phyloP scores from a whole-genome alignment of 2,797 vertebrate genomes.

The Pipistrellus pygmaeus region DNA sequence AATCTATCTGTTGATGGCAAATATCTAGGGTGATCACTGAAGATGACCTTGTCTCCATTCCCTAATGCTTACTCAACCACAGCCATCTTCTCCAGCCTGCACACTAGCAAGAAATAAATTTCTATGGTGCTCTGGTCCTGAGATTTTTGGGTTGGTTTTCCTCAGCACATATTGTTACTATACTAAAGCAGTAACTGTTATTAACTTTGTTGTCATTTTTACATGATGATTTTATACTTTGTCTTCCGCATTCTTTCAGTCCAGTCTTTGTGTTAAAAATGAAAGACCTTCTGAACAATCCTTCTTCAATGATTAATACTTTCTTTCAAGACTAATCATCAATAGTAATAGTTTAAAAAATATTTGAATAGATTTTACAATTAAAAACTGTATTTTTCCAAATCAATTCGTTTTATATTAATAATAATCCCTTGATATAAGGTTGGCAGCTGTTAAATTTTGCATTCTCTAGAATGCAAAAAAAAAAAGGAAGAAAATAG shows the following conservation, averaged over 20 bases:
- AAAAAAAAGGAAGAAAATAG: not conserved
- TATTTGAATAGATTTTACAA: not conserved
- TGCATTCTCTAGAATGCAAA: not conserved
- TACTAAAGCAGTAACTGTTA: not conserved
- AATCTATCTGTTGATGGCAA: not conserved
- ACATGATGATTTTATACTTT: not conserved
- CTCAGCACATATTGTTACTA: not conserved
- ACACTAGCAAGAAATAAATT: not conserved
- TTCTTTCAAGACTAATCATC: not conserved
- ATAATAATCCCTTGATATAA: not conserved
- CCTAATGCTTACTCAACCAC: not conserved
- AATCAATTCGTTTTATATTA: not conserved
- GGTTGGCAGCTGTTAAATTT: not conserved
- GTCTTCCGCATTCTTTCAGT: not conserved
- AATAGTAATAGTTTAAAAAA: not conserved
- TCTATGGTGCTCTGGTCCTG: not conserved
- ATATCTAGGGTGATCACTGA: not conserved
- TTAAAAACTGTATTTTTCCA: slow-evolving; percentile 20
- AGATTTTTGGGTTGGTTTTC: not conserved
- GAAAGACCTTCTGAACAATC: not conserved
- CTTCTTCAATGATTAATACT: not conserved
- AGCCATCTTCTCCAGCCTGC: not conserved
- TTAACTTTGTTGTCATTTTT: not conserved
- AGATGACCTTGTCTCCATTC: not conserved
- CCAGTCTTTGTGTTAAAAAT: not conserved